Evolutionary conservation across 2,888 invertebrate genomes (phyloP).

Genomic region (Liposcelis brunnea): DNA sequence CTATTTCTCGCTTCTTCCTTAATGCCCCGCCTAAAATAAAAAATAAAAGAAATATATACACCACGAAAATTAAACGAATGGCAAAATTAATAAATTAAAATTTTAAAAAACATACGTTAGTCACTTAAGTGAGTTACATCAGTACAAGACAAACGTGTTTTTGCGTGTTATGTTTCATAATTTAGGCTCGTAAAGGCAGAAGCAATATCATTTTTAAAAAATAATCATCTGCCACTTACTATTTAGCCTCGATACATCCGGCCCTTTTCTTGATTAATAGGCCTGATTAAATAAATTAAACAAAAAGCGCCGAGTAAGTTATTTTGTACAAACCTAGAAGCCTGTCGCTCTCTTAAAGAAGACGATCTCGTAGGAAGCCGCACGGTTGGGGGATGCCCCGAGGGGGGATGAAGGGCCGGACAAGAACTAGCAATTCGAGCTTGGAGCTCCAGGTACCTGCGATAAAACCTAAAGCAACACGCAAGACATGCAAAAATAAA

Average conservation of each 20-base stretch:
- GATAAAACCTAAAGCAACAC: conserved; percentile 56
- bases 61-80: not conserved
- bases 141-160: too few relatives aligned
- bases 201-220: too few relatives aligned
- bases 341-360: conserved; percentile 35
- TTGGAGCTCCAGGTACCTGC: conserved; percentile 71
- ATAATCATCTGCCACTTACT: too few relatives aligned
- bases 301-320: too few relatives aligned
- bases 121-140: too few relatives aligned
- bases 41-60: not conserved
- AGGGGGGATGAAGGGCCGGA: conserved; percentile 37
- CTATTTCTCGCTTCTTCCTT: conserved; percentile 11
- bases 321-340: conserved; percentile 19
- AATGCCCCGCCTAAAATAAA: conserved; percentile 12
- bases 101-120: not conserved
- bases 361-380: conserved; percentile 36
- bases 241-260: too few relatives aligned
- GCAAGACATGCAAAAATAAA: conserved; percentile 13
- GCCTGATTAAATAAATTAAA: too few relatives aligned
- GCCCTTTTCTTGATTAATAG: too few relatives aligned
- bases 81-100: not conserved
- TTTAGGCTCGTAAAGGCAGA: too few relatives aligned
- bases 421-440: conserved; percentile 75
- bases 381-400: conserved; percentile 19
- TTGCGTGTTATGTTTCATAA: too few relatives aligned